A percentile compares a stretch with the other conserved stretches of the same genome.
phyloP scores from a whole-genome alignment of 2,797 vertebrate species.

The Phrynocephalus vlangalii region DNA sequence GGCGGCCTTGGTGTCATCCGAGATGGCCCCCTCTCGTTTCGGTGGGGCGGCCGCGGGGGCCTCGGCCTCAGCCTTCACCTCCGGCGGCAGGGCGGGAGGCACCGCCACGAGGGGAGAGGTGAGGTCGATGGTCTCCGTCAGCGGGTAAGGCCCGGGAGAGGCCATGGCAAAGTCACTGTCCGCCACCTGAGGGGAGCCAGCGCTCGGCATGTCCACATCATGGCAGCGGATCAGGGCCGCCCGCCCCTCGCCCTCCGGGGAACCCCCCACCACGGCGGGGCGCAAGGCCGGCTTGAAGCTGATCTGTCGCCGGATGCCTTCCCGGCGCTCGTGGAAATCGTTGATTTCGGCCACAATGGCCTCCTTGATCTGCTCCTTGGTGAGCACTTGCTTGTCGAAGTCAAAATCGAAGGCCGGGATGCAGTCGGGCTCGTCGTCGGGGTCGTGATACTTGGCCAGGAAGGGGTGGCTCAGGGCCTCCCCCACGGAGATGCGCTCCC shows the following conservation, averaged over 20 bases:
- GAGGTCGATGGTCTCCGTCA: constrained; percentile 85
- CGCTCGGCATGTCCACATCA: constrained; percentile 91
- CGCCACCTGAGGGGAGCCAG: constrained; percentile 80
- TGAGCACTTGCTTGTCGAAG: constrained; percentile 85
- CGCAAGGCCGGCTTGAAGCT: constrained; percentile 84
- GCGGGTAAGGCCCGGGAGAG: constrained; percentile 73
- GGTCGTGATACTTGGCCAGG: constrained; percentile 91
- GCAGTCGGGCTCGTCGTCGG: constrained; percentile 92
- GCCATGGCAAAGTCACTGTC: constrained; percentile 74
- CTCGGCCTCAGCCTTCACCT: constrained; percentile 72
- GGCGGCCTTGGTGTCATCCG: constrained; percentile 92
- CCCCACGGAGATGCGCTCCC: constrained; percentile 83
- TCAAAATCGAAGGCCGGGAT: constrained; percentile 95
- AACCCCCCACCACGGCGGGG: constrained; percentile 58
- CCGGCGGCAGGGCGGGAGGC: constrained; percentile 62
- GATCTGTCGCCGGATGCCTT: constrained; percentile 84
- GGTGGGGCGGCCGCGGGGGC: constrained; percentile 74
- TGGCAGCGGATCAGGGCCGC: constrained; percentile 67
- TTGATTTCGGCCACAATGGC: constrained; percentile 92
- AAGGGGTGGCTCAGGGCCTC: constrained; percentile 90
- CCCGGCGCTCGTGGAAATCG: constrained; percentile 88
- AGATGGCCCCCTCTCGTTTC: constrained; percentile 91
- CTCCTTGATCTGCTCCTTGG: constrained; percentile 91
- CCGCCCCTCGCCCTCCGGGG: constrained; percentile 44
- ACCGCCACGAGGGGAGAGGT: constrained; percentile 75